These are phyloP conservation scores for Dicyrtoma fusca DNA, from an alignment of 2,888 invertebrate species.

Conservation along the genomic window DNA sequence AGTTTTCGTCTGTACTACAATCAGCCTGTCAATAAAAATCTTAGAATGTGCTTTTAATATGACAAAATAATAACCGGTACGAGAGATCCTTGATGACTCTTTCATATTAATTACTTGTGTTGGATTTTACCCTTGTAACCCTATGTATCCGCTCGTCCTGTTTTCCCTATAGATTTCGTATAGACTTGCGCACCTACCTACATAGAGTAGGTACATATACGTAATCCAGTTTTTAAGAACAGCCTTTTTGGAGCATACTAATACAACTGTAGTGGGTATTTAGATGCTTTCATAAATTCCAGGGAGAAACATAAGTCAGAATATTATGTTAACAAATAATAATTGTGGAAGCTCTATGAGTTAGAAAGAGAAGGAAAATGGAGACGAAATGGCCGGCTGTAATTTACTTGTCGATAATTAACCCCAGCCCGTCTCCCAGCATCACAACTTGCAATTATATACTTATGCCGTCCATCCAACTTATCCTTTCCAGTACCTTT, in stretches of 20 bases:
- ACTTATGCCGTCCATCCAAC: slow-evolving; percentile 15
- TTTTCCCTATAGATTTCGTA: no score
- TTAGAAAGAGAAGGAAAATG: not conserved
- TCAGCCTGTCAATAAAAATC: slow-evolving; percentile 34
- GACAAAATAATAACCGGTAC: slow-evolving; percentile 34
- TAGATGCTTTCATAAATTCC: no score
- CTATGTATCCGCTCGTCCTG: not conserved
- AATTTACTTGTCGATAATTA: slow-evolving; percentile 41
- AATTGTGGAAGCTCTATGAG: not conserved
- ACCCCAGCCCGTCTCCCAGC: slow-evolving; percentile 21
- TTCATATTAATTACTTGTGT: slow-evolving; percentile 35
- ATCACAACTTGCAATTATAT: slow-evolving; percentile 29
- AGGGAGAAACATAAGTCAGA: no score
- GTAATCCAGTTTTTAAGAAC: no score
- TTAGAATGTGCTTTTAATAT: slow-evolving; percentile 39
- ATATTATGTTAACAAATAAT: not conserved
- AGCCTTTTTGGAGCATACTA: no score
- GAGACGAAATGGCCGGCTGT: slow-evolving; percentile 8
- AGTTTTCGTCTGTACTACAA: slow-evolving; percentile 4
- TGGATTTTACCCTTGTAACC: not conserved
- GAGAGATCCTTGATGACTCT: slow-evolving; percentile 34
- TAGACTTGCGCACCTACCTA: no score
- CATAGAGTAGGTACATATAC: no score
- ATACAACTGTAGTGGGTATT: no score
- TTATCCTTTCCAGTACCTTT: not conserved